phyloP scores from a whole-genome alignment of 2,797 vertebrate species.

The Cuculus canorus region DNA sequence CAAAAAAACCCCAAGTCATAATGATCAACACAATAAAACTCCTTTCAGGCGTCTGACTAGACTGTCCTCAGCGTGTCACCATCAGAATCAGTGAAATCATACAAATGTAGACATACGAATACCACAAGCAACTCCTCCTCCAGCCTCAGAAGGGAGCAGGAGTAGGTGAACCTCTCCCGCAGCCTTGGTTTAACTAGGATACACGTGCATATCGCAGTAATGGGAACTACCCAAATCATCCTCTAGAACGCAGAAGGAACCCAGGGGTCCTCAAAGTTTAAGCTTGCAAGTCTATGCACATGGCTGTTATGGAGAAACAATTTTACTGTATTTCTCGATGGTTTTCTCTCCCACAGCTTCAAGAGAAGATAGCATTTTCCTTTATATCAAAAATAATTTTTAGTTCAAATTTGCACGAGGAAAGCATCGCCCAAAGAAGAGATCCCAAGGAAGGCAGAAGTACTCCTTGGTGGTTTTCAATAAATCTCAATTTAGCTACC shows the following conservation, averaged over 20 bases:
- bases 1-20: not conserved
- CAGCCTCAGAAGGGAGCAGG: conserved; percentile 8
- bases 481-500: not conserved
- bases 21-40: not conserved
- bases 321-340: not conserved
- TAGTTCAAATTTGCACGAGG: not conserved
- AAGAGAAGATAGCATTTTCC: not conserved
- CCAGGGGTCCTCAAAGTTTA: not conserved
- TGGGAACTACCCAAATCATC: not conserved
- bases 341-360: not conserved
- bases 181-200: conserved; percentile 17
- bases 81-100: not conserved
- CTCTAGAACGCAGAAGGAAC: not conserved
- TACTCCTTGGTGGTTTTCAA: not conserved
- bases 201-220: not conserved
- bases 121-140: conserved; percentile 31
- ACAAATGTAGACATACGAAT: not conserved
- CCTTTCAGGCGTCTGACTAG: not conserved
- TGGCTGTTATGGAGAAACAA: not conserved
- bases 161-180: conserved; percentile 15
- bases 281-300: not conserved
- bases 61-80: not conserved
- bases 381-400: not conserved
- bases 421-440: not conserved
- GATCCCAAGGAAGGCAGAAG: not conserved